phyloP scores from a whole-genome alignment of 2,113 vertebrate genomes.

The Atractosteus spatula region DNA sequence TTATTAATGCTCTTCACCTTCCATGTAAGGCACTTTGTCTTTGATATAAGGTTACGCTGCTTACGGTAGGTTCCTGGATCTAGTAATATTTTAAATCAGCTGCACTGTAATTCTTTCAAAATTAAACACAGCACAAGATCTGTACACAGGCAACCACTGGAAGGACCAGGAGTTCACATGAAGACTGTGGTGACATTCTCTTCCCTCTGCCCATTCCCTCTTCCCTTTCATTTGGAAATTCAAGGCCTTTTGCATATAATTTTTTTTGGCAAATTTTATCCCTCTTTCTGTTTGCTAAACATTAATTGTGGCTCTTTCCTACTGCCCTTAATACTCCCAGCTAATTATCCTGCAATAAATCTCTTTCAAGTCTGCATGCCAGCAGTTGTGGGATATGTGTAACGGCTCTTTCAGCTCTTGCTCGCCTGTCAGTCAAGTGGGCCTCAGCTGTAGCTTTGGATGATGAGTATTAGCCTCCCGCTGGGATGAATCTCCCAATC shows the following conservation, averaged over 20 bases:
- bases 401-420: conserved; percentile 73
- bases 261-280: conserved; percentile 37
- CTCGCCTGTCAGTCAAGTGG: conserved; percentile 88
- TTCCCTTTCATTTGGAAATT: background rate
- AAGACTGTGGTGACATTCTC: background rate
- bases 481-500: conserved; percentile 83
- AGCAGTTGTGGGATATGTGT: conserved; percentile 74
- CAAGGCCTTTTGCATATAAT: conserved; percentile 44
- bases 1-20: conserved; percentile 64
- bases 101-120: too few relatives aligned
- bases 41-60: conserved; percentile 70
- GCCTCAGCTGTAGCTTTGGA: conserved; percentile 91
- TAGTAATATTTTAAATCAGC: too few relatives aligned
- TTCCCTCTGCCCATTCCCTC: background rate
- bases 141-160: too few relatives aligned
- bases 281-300: conserved; percentile 76
- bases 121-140: too few relatives aligned
- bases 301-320: conserved; percentile 76
- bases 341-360: conserved; percentile 86
- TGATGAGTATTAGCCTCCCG: conserved; percentile 93
- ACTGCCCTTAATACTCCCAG: conserved; percentile 80
- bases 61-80: conserved; percentile 41
- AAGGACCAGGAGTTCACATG: too few relatives aligned
- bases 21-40: conserved; percentile 61
- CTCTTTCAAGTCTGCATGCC: conserved; percentile 81